phyloP scores from a whole-genome alignment of 2,888 invertebrate genomes.

The Harpalus rubripes region DNA sequence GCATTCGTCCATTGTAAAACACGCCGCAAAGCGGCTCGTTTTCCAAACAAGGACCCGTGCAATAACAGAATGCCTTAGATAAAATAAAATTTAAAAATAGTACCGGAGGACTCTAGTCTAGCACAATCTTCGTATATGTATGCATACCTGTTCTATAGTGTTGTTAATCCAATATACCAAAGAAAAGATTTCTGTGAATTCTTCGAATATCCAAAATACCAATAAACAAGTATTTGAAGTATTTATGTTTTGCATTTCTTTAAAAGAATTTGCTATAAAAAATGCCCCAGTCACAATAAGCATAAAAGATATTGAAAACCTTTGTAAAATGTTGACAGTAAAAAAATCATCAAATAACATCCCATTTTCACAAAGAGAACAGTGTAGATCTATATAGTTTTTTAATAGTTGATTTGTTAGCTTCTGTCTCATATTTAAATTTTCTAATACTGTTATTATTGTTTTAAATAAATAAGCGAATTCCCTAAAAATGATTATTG shows the following conservation, averaged over 20 bases:
- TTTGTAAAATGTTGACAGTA: background rate
- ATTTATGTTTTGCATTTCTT: background rate
- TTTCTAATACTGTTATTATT: background rate
- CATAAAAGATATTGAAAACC: slow-evolving; percentile 9
- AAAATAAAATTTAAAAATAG: too few species aligned
- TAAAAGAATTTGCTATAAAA: slow-evolving; percentile 24
- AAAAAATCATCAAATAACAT: background rate
- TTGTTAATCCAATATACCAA: background rate
- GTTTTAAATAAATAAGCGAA: slow-evolving; percentile 10
- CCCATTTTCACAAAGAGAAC: background rate
- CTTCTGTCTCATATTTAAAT: background rate
- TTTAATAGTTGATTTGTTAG: background rate
- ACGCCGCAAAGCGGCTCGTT: too few species aligned
- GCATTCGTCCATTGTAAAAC: too few species aligned
- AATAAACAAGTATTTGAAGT: background rate
- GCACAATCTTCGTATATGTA: background rate
- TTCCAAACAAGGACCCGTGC: too few species aligned
- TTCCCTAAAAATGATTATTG: slow-evolving; percentile 8
- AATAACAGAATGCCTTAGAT: too few species aligned
- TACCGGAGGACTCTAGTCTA: too few species aligned
- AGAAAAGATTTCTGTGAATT: background rate
- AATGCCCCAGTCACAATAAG: slow-evolving; percentile 1
- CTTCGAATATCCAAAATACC: background rate
- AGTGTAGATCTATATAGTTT: slow-evolving; percentile 5
- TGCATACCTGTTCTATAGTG: slow-evolving; percentile 16